Evolutionary conservation across 2,888 invertebrate genomes (phyloP).

Genomic region (Lathronympha strigana): DNA sequence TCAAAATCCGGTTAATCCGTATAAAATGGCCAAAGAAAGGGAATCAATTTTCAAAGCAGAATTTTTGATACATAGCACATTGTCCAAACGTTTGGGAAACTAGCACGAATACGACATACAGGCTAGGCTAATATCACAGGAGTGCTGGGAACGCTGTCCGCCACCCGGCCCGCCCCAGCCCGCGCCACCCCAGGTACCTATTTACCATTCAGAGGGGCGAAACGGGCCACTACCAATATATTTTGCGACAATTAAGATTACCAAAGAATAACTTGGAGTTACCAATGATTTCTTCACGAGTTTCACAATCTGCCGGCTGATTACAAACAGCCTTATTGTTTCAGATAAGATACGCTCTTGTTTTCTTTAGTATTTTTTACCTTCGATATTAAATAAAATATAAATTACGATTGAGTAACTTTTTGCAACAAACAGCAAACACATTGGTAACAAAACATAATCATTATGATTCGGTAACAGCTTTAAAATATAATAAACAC

Average conservation of each 20-base stretch:
- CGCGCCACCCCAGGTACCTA: conserved; percentile 65
- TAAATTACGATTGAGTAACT: conserved; percentile 20
- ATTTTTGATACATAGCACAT: conserved; percentile 72
- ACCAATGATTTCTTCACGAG: conserved; percentile 54
- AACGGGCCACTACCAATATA: conserved; percentile 76
- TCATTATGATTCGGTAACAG: conserved; percentile 66
- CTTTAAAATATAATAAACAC: conserved; percentile 64
- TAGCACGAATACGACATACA: conserved; percentile 83
- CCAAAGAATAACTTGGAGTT: conserved; percentile 65
- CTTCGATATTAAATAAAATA: conserved; percentile 21
- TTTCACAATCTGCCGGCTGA: conserved; percentile 64
- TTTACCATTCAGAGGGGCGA: conserved; percentile 80
- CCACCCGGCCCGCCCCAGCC: conserved; percentile 45
- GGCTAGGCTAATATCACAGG: conserved; percentile 84
- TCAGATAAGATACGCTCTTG: conserved; percentile 55
- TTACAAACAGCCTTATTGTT: conserved; percentile 55
- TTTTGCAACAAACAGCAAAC: conserved; percentile 39
- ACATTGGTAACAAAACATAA: conserved; percentile 76
- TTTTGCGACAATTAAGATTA: conserved; percentile 81
- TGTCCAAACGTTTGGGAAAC: conserved; percentile 76
- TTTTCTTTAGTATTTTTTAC: conserved; percentile 21
- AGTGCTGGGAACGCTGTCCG: conserved; percentile 77
- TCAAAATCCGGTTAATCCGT: conserved; percentile 73
- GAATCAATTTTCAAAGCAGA: conserved; percentile 65
- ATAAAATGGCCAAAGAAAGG: conserved; percentile 74